Base-by-base conservation (phyloP, 2,113 vertebrate genomes). In the Callospermophilus lateralis region DNA sequence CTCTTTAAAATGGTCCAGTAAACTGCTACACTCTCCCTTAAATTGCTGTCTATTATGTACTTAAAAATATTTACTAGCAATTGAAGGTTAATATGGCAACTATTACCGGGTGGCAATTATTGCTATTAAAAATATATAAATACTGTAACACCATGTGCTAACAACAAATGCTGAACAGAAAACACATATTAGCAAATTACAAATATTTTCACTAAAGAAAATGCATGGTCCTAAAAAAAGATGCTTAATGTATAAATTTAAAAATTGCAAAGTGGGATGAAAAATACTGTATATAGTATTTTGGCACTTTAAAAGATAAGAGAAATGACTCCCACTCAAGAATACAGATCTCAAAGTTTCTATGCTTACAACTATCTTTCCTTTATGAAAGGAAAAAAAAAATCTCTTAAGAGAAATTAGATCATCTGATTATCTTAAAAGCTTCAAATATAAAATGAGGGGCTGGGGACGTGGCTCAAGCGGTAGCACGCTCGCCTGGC, bases 41-140 rank as follows among this genome's bases (percentile, higher is more conserved):
- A 96, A 97, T 95, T 96, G 96, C 97, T 95, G 96, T 97, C 98
- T 98, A 96, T 98, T 98, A 96, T 94, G 97, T 96, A 98, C 98
- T 98, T 98, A 97, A 97, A 97, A 97, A 97, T 94, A 97, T 97
- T 97, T 98, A 96, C 96, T 96, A 97, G 96, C 84, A 97, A 98
- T 96, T 96, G 95, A 89, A 98, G 95, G 96, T 97, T 98, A 98
- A 98, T 98, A 98, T 97, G 95, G 96, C 93, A 98, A 98, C 95
- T 95, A 96, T 97, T 97, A 98, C 96, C 20, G 39, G 91, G 74
- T 93, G 72, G 92, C 96, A 98, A 98, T 97, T 96, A 97, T 51
- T 81, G 97, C 94, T 96, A 89, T 45, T 93, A 93, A 96, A 97
- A 84, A 98, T 97, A 98, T 12, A 32, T 96, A 98, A 98, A 97